Evolutionary conservation across 2,888 invertebrate genomes (phyloP).

Genomic region (Sialis fuliginosa): DNA sequence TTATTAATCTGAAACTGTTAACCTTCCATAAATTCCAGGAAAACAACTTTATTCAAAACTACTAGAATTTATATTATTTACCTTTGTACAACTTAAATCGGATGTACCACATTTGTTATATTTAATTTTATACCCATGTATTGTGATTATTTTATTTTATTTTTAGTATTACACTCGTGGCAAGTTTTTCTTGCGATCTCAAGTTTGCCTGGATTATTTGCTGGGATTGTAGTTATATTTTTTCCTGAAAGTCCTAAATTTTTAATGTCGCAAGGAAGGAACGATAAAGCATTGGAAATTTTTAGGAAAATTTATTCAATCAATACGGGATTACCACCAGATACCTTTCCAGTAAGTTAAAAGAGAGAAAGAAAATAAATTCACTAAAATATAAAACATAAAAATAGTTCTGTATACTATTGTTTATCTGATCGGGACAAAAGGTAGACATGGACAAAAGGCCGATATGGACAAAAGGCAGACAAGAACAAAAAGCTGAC

Average conservation of each 20-base stretch:
- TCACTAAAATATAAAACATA: neutral
- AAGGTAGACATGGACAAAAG: constrained; percentile 9
- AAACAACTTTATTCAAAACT: no score
- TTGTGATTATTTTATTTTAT: neutral
- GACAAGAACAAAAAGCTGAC: no score
- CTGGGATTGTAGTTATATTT: constrained; percentile 38
- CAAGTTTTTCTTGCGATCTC: constrained; percentile 39
- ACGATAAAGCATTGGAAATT: constrained; percentile 43
- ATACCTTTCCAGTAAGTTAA: constrained; percentile 44
- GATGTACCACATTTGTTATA: neutral
- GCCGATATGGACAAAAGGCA: no score
- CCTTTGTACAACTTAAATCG: no score
- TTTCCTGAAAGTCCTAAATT: constrained; percentile 69
- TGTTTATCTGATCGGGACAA: constrained; percentile 2
- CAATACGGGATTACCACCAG: constrained; percentile 42
- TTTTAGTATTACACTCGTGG: constrained; percentile 39
- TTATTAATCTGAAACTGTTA: no score
- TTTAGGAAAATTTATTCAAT: constrained; percentile 43
- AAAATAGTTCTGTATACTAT: neutral
- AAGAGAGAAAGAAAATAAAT: neutral
- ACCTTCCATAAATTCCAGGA: no score
- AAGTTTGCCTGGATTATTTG: constrained; percentile 45
- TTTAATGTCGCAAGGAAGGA: constrained; percentile 47
- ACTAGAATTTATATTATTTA: no score
- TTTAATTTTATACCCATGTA: neutral